Evolutionary conservation across 2,113 vertebrate genomes (phyloP).

Genomic region (Elephas maximus): DNA sequence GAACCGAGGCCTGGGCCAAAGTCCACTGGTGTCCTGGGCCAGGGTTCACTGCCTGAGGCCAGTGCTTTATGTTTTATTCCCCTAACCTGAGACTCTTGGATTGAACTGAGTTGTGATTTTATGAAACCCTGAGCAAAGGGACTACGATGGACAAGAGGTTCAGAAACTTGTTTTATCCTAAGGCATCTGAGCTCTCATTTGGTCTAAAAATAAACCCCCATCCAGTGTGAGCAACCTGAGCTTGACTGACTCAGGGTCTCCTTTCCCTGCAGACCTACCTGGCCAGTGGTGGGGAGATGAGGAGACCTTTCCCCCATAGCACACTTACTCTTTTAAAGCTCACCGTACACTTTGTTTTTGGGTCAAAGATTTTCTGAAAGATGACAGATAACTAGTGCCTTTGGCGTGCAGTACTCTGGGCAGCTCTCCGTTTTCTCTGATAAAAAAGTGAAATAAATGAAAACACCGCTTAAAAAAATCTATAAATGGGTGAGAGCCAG

Average conservation of each 20-base stretch:
- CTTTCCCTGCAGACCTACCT: not conserved
- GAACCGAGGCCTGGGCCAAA: not conserved
- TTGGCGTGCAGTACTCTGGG: slow-evolving; percentile 43
- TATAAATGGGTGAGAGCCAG: slow-evolving; percentile 50
- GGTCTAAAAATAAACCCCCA: slow-evolving; percentile 13
- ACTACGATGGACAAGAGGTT: not conserved
- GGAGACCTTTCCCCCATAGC: not conserved
- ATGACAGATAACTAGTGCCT: slow-evolving; percentile 38
- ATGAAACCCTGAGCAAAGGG: slow-evolving; percentile 2
- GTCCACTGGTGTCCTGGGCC: not conserved
- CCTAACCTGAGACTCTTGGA: not conserved
- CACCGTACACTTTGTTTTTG: not conserved
- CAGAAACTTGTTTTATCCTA: not conserved
- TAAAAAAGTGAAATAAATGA: slow-evolving; percentile 74
- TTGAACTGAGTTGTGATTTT: slow-evolving; percentile 4
- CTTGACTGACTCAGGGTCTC: not conserved
- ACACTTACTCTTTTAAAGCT: not conserved
- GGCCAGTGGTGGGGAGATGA: not conserved
- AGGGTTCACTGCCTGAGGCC: not conserved
- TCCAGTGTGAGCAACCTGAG: not conserved
- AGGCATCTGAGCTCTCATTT: not conserved
- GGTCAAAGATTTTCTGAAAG: slow-evolving; percentile 56
- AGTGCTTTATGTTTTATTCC: not conserved
- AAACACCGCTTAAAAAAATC: slow-evolving; percentile 61
- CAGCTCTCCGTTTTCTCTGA: slow-evolving; percentile 56